Evolutionary conservation across 2,797 vertebrate species (phyloP).

Genomic region (Menidia menidia): DNA sequence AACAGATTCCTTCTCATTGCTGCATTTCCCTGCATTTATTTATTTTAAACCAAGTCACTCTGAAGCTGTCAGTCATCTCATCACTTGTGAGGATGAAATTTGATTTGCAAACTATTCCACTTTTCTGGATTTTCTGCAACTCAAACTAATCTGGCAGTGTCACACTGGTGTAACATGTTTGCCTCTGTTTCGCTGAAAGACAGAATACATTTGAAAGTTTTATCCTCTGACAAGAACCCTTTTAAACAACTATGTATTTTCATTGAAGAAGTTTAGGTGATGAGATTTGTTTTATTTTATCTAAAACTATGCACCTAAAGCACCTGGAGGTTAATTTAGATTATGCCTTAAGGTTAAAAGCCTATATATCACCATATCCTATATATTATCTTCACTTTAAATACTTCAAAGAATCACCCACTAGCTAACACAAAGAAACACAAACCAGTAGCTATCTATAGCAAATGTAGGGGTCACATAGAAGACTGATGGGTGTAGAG

Average conservation of each 20-base stretch:
- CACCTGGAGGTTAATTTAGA: no score
- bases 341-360: background rate
- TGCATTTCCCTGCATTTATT: background rate
- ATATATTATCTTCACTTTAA: background rate
- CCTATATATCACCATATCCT: background rate
- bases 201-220: background rate
- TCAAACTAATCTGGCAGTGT: background rate
- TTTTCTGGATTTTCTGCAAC: background rate
- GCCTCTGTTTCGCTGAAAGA: background rate
- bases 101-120: background rate
- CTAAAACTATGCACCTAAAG: no score
- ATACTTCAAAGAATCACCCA: background rate
- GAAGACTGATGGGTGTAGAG: background rate
- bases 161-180: background rate
- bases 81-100: background rate
- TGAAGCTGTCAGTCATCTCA: background rate
- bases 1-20: background rate
- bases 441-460: background rate
- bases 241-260: background rate
- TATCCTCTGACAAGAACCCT: background rate
- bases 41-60: background rate
- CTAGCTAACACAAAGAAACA: no score
- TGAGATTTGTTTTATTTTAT: background rate
- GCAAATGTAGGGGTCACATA: background rate
- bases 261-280: background rate